Percentiles rank a stretch among this genome's conserved stretches.
These are phyloP conservation scores for Scomber scombrus DNA, from an alignment of 2,113 vertebrate species.

Conservation along the genomic window DNA sequence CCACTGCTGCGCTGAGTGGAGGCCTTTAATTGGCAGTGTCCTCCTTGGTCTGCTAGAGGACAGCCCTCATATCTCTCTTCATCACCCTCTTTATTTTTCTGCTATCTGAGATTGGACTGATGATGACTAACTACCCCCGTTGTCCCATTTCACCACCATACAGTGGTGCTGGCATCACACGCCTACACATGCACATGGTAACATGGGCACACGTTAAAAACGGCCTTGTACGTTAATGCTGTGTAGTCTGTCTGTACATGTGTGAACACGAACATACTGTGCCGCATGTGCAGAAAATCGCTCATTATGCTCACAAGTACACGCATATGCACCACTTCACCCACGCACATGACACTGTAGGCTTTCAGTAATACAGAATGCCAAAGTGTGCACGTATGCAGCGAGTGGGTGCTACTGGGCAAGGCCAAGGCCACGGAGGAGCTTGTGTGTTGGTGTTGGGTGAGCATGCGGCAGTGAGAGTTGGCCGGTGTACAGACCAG, in stretches of 20 bases:
- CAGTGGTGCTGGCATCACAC: background rate
- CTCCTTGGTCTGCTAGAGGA: slow-evolving; percentile 45
- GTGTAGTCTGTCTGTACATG: slow-evolving; percentile 1
- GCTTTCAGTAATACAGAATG: slow-evolving; percentile 37
- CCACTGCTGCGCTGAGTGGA: slow-evolving; percentile 37
- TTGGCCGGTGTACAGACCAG: slow-evolving; percentile 58
- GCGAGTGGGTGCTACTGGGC: slow-evolving; percentile 70
- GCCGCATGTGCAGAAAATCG: slow-evolving; percentile 49
- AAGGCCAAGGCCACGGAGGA: slow-evolving; percentile 59
- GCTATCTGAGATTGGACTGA: slow-evolving; percentile 41
- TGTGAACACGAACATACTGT: slow-evolving; percentile 56
- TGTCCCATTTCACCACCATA: slow-evolving; percentile 42
- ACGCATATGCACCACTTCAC: slow-evolving; percentile 61
- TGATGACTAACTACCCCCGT: slow-evolving; percentile 41
- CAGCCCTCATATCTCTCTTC: slow-evolving; percentile 42
- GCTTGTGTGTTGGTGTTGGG: slow-evolving; percentile 67
- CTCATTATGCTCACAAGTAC: slow-evolving; percentile 64
- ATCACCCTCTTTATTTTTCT: slow-evolving; percentile 10
- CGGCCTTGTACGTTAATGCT: slow-evolving; percentile 20
- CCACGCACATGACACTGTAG: slow-evolving; percentile 72
- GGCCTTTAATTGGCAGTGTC: slow-evolving; percentile 70
- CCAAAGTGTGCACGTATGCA: slow-evolving; percentile 60
- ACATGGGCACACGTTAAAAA: slow-evolving; percentile 23
- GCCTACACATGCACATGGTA: slow-evolving; percentile 1
- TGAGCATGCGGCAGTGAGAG: slow-evolving; percentile 64